Percentiles rank a stretch among this genome's conserved stretches.
Conservation (phyloP, 1,140 invertebrate genomes). For the Drosophila fuyamai region DNA sequence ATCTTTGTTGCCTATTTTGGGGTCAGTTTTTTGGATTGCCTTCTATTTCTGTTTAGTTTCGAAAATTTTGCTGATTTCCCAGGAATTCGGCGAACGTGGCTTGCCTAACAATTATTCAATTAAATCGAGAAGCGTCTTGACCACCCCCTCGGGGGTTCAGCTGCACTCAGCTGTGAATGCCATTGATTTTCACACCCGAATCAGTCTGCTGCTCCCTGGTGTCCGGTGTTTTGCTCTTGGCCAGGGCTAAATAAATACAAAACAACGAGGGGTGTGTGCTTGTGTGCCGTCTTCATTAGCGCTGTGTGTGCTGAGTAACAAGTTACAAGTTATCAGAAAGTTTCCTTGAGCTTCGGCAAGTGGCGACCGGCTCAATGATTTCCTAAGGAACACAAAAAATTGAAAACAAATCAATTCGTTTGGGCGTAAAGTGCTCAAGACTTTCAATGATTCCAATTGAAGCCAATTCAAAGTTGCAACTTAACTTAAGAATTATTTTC, state of each 20-base stretch:
- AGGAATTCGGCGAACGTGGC: constrained; percentile 53
- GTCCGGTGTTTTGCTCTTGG: constrained; percentile 11
- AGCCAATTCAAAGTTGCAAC: constrained; percentile 53
- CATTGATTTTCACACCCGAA: constrained; percentile 55
- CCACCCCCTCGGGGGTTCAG: constrained; percentile 29
- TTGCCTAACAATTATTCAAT: constrained; percentile 83
- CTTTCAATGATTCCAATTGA: constrained; percentile 48
- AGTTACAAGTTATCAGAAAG: constrained; percentile 50
- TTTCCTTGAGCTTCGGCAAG: constrained; percentile 31
- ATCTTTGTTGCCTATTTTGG: constrained; percentile 44
- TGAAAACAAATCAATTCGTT: constrained; percentile 67
- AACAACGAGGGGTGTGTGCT: not conserved
- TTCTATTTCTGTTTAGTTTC: constrained; percentile 21
- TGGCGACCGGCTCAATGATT: constrained; percentile 38
- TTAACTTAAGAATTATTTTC: constrained; percentile 33
- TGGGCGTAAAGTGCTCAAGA: constrained; percentile 66
- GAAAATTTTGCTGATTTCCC: constrained; percentile 46
- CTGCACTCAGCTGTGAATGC: constrained; percentile 52
- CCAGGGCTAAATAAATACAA: constrained; percentile 21
- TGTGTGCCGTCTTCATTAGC: constrained; percentile 63
- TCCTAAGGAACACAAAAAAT: constrained; percentile 24
- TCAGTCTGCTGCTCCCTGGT: constrained; percentile 32
- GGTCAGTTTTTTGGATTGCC: not conserved
- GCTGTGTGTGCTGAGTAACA: constrained; percentile 47
- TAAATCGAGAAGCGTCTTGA: constrained; percentile 76